These are phyloP conservation scores for Thymelicus acteon DNA, from an alignment of 2,888 invertebrate species.

Conservation along the genomic window DNA sequence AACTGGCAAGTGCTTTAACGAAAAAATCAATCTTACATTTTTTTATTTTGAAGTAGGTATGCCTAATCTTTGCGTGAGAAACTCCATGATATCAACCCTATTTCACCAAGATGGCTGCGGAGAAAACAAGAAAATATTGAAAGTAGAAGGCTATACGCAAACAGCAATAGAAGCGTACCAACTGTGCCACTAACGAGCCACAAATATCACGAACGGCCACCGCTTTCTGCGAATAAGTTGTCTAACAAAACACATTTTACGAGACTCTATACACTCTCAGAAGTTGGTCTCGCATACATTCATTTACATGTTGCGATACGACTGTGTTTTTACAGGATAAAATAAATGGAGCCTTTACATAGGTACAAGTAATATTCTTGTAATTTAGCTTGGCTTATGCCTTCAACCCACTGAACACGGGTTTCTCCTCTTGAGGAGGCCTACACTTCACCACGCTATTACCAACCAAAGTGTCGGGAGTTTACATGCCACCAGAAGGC, in stretches of 20 bases:
- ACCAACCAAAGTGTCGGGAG: too few species aligned
- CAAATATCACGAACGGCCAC: conserved; percentile 56
- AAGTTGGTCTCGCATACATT: conserved; percentile 39
- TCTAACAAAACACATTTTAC: conserved; percentile 71
- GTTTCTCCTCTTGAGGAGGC: too few species aligned
- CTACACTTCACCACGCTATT: too few species aligned
- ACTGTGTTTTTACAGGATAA: conserved; percentile 13
- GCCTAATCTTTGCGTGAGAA: too few species aligned
- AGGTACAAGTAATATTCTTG: too few species aligned
- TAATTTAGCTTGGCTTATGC: too few species aligned
- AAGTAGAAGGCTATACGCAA: conserved; percentile 26
- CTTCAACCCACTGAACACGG: too few species aligned
- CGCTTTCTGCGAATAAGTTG: conserved; percentile 62
- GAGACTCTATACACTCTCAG: conserved; percentile 51
- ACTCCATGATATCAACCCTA: neutral
- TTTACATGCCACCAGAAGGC: too few species aligned
- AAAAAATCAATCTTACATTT: too few species aligned
- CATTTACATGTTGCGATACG: conserved; percentile 45
- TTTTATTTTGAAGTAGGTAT: too few species aligned
- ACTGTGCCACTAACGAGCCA: conserved; percentile 44
- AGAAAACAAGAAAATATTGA: conserved; percentile 32
- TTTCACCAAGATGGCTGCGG: conserved; percentile 9
- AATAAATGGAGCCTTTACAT: too few species aligned
- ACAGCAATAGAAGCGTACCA: conserved; percentile 33
- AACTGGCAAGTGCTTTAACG: too few species aligned